These are phyloP conservation scores for Trachops cirrhosus DNA, from an alignment of 2,797 vertebrate genomes.

Conservation along the genomic window DNA sequence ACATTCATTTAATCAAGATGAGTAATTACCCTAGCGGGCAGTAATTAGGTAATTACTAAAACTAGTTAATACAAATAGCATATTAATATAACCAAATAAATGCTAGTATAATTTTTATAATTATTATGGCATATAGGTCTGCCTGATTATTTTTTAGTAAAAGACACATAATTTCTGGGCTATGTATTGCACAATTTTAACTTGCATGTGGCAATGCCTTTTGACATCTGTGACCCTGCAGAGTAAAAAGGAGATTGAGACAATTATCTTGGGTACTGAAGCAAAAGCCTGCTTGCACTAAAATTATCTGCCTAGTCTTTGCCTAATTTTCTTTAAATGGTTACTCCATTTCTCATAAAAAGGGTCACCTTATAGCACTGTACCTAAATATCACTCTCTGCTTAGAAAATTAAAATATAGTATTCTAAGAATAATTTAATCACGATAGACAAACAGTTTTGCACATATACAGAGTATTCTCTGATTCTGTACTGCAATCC, in stretches of 20 bases:
- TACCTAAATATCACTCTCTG: constrained; percentile 43
- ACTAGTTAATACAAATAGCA: constrained; percentile 78
- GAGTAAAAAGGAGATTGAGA: constrained; percentile 77
- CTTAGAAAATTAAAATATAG: constrained; percentile 59
- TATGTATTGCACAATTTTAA: constrained; percentile 68
- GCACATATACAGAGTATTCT: background rate
- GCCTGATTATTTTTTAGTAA: constrained; percentile 62
- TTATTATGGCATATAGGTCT: constrained; percentile 75
- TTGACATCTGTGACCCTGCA: constrained; percentile 77
- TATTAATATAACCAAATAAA: constrained; percentile 78
- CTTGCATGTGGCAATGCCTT: constrained; percentile 75
- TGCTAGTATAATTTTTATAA: constrained; percentile 78
- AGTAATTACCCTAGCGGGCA: constrained; percentile 75
- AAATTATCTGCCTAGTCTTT: constrained; percentile 76
- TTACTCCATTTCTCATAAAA: constrained; percentile 44
- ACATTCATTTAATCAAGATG: constrained; percentile 76
- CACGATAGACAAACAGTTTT: constrained; percentile 37
- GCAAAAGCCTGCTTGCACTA: constrained; percentile 74
- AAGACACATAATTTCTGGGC: constrained; percentile 74
- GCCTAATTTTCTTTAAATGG: constrained; percentile 73
- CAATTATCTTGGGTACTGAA: constrained; percentile 76
- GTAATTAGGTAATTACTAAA: constrained; percentile 79
- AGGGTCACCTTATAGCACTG: constrained; percentile 38
- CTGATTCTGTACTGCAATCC: constrained; percentile 1
- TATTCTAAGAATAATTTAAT: constrained; percentile 58